phyloP scores from a whole-genome alignment of 2,888 invertebrate genomes.

The Pristionchus entomophagus region DNA sequence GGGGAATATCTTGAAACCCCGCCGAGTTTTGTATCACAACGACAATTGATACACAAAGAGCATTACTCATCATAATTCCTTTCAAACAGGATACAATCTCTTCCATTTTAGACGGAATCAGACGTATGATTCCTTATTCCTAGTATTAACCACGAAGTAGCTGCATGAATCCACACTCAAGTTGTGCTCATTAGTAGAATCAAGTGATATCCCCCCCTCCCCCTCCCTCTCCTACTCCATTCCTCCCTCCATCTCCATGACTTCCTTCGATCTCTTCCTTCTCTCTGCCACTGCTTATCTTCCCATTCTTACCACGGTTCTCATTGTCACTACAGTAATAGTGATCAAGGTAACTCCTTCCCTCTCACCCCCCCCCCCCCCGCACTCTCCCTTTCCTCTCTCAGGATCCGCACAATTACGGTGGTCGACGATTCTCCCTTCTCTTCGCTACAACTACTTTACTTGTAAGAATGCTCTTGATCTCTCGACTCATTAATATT shows the following conservation, averaged over 20 bases:
- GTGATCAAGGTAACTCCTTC: not conserved
- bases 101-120: too few species aligned
- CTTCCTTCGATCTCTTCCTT: constrained; percentile 19
- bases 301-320: not conserved
- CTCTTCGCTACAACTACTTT: not conserved
- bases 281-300: not conserved
- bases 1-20: too few species aligned
- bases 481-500: not conserved
- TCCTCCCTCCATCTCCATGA: not conserved
- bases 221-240: not conserved
- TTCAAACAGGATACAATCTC: too few species aligned
- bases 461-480: not conserved
- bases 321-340: not conserved
- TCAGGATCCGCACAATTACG: not conserved
- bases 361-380: too few species aligned
- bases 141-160: too few species aligned
- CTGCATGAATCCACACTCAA: too few species aligned
- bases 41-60: too few species aligned
- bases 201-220: not conserved
- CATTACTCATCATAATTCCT: too few species aligned
- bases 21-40: too few species aligned
- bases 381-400: not conserved
- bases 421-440: not conserved
- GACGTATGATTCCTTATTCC: too few species aligned
- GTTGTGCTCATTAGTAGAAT: too few species aligned